These are phyloP conservation scores for Pharmacophagus antenor DNA, from an alignment of 2,888 invertebrate species.

Conservation along the genomic window DNA sequence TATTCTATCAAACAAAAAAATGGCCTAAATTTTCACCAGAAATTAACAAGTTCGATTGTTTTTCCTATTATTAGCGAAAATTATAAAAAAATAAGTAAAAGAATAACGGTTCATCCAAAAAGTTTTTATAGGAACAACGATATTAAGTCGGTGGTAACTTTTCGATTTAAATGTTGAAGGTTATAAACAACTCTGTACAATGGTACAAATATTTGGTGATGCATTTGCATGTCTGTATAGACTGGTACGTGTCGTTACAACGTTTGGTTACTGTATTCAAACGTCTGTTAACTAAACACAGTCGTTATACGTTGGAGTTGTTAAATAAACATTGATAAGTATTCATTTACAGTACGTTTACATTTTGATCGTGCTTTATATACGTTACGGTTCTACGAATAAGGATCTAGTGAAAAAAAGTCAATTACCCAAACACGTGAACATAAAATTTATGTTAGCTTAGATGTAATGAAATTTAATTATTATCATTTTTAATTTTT, in stretches of 20 bases:
- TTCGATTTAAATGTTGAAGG: conserved; percentile 15
- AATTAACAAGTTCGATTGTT: no score
- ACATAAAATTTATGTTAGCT: no score
- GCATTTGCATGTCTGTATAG: conserved; percentile 6
- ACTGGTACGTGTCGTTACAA: neutral
- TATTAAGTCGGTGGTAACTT: neutral
- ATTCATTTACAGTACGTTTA: neutral
- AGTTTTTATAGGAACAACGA: neutral
- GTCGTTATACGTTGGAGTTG: neutral
- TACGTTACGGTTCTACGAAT: neutral
- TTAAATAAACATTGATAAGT: neutral
- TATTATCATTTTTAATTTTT: no score
- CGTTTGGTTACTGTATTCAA: conserved; percentile 14
- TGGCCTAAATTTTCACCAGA: no score
- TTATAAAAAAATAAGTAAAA: neutral
- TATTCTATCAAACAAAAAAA: no score
- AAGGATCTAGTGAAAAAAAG: no score
- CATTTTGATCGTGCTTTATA: neutral
- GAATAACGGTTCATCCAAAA: neutral
- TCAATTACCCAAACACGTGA: no score
- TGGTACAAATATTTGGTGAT: conserved; percentile 8
- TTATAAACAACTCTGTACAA: neutral
- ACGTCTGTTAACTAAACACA: neutral
- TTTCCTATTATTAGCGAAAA: no score
- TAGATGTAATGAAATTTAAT: no score